These are phyloP conservation scores for Silurus meridionalis DNA, from an alignment of 2,113 vertebrate genomes.

Conservation along the genomic window DNA sequence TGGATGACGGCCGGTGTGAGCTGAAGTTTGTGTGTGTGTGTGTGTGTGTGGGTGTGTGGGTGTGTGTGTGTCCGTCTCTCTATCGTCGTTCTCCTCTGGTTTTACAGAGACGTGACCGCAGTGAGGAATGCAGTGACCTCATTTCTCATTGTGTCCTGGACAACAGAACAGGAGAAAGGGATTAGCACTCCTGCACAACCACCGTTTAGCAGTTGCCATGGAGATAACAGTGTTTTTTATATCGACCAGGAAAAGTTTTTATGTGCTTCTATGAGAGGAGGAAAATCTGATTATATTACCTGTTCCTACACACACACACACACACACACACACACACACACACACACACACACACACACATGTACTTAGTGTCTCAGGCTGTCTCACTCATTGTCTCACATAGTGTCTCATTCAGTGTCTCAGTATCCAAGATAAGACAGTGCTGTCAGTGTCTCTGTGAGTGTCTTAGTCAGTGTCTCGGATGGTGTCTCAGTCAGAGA, in stretches of 20 bases:
- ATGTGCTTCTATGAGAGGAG: constrained; percentile 38
- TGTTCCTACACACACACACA: background rate
- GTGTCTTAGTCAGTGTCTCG: background rate
- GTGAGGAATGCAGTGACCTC: constrained; percentile 53
- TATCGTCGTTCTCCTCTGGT: constrained; percentile 25
- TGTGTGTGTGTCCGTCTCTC: background rate
- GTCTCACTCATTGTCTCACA: background rate
- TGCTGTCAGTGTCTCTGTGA: background rate
- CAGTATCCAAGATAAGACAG: too few species aligned
- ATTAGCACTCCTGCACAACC: constrained; percentile 53
- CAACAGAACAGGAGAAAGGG: constrained; percentile 54
- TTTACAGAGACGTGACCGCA: constrained; percentile 35
- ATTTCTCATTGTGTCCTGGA: constrained; percentile 54
- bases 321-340: background rate
- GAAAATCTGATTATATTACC: constrained; percentile 14
- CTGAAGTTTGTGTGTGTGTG: background rate
- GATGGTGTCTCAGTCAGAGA: background rate
- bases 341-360: background rate
- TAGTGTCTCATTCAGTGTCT: background rate
- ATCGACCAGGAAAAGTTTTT: constrained; percentile 33
- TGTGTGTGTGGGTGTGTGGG: too few species aligned
- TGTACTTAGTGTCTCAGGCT: background rate
- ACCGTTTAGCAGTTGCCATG: constrained; percentile 41
- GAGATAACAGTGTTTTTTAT: constrained; percentile 44
- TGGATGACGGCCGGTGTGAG: background rate